These are phyloP conservation scores for Nothoprocta pentlandii DNA, from an alignment of 2,113 vertebrate species.

Conservation along the genomic window DNA sequence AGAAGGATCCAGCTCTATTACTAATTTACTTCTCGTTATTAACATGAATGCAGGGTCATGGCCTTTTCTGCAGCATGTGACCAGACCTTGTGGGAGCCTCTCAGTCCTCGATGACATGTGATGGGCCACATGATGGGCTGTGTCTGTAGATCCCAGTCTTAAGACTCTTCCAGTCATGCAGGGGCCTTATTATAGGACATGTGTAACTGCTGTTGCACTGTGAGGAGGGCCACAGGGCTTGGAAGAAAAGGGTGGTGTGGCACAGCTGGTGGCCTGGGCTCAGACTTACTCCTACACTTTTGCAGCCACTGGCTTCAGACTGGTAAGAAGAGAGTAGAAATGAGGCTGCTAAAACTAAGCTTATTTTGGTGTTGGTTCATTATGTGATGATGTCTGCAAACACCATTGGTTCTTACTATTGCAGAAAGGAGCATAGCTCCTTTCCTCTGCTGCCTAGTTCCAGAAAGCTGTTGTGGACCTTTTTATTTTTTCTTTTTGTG, in stretches of 20 bases:
- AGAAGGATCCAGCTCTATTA: not conserved
- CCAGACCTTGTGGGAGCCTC: not conserved
- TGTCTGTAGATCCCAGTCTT: not conserved
- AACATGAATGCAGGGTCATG: rapidly evolving
- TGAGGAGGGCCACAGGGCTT: rapidly evolving
- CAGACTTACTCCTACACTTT: not conserved
- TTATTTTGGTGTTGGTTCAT: not conserved
- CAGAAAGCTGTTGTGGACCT: not conserved
- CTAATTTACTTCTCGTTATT: rapidly evolving
- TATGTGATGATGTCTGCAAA: not conserved
- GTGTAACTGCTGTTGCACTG: not conserved
- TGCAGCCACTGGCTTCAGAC: not conserved
- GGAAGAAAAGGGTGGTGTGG: not conserved
- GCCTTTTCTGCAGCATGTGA: not conserved
- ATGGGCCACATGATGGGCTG: not conserved
- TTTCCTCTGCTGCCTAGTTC: not conserved
- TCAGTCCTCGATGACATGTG: rapidly evolving
- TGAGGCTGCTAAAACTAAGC: not conserved
- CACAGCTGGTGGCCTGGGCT: rapidly evolving
- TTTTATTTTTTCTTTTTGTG: not conserved
- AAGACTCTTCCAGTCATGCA: not conserved
- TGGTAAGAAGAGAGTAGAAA: not conserved
- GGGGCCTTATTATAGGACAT: rapidly evolving
- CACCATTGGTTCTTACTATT: rapidly evolving
- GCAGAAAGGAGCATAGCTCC: not conserved